Evolutionary conservation across 1,140 invertebrate genomes (phyloP).

Genomic region (Apis dorsata): DNA sequence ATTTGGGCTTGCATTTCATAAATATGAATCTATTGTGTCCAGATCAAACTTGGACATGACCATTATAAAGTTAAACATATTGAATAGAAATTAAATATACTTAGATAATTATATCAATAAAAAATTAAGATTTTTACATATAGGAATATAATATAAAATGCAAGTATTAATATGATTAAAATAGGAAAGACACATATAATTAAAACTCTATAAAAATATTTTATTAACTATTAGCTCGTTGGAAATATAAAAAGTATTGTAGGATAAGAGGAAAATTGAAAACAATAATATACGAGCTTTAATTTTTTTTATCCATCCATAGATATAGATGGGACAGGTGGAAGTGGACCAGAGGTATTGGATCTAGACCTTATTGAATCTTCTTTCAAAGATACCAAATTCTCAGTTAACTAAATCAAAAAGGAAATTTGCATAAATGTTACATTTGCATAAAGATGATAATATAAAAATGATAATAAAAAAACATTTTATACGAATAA

Average conservation of each 20-base stretch:
- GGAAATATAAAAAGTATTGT: neutral
- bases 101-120: neutral
- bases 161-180: neutral
- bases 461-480: too few species aligned
- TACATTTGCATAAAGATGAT: neutral
- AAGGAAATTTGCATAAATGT: neutral
- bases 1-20: too few species aligned
- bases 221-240: slow-evolving; percentile 22
- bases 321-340: slow-evolving; percentile 57
- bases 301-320: slow-evolving; percentile 36
- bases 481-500: neutral
- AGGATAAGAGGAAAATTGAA: slow-evolving; percentile 11
- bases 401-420: slow-evolving; percentile 64
- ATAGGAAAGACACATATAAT: neutral
- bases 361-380: slow-evolving; percentile 61
- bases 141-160: neutral
- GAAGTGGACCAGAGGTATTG: slow-evolving; percentile 52
- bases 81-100: too few species aligned
- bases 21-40: too few species aligned
- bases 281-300: neutral
- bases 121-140: neutral
- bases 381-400: slow-evolving; percentile 57
- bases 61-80: too few species aligned
- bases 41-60: too few species aligned
- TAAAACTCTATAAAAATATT: slow-evolving; percentile 2